phyloP scores from a whole-genome alignment of 2,888 invertebrate species.

The Rhamphomyia laevipes region DNA sequence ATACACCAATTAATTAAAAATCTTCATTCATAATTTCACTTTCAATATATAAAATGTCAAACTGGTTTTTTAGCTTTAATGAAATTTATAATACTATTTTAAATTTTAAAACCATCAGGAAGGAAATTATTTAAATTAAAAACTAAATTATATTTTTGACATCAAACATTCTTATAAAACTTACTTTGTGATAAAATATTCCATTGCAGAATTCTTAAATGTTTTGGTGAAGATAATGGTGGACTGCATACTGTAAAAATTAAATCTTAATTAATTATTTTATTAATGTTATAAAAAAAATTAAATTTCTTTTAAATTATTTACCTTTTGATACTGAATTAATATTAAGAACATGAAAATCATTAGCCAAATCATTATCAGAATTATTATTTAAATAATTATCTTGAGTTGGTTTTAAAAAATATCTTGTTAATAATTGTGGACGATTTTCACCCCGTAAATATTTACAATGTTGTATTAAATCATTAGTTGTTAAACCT shows the following conservation, averaged over 20 bases:
- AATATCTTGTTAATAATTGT: conserved; percentile 36
- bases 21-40: too few species aligned
- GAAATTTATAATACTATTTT: too few species aligned
- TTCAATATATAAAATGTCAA: too few species aligned
- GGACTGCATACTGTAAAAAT: conserved; percentile 39
- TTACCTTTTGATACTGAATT: conserved; percentile 40
- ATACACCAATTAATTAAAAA: too few species aligned
- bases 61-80: too few species aligned
- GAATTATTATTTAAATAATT: conserved; percentile 5
- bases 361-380: conserved; percentile 30
- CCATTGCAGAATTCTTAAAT: conserved; percentile 55
- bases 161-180: conserved; percentile 13
- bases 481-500: conserved; percentile 37
- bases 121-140: too few species aligned
- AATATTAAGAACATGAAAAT: conserved; percentile 35
- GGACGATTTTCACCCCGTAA: conserved; percentile 39
- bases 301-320: not conserved
- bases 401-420: conserved; percentile 24
- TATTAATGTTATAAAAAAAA: too few species aligned
- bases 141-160: too few species aligned
- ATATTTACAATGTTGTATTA: conserved; percentile 43
- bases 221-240: conserved; percentile 37
- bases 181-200: conserved; percentile 60
- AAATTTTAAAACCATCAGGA: too few species aligned
- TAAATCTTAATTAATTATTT: not conserved